phyloP scores from a whole-genome alignment of 2,888 invertebrate genomes.

The Stictocephala bisonia region DNA sequence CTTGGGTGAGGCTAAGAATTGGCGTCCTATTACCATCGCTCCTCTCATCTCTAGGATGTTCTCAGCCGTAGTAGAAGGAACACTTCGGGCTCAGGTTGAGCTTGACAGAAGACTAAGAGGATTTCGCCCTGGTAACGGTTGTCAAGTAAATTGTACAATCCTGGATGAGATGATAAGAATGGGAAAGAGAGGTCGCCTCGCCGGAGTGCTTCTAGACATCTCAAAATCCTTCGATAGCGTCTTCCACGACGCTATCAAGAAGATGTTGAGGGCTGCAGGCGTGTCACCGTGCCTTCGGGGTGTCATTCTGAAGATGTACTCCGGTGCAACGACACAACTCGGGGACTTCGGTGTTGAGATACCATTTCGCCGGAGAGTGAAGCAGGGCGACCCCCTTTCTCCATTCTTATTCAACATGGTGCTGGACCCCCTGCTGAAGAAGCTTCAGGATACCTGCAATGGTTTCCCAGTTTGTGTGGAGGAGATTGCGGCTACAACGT shows the following conservation, averaged over 20 bases:
- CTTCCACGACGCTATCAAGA: neutral
- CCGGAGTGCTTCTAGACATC: neutral
- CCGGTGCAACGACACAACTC: neutral
- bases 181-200: neutral
- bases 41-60: no score
- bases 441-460: neutral
- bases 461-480: neutral
- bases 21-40: no score
- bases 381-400: constrained; percentile 50
- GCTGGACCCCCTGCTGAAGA: constrained; percentile 34
- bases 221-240: constrained; percentile 8
- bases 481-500: constrained; percentile 16
- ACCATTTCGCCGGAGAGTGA: constrained; percentile 34
- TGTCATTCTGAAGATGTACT: neutral
- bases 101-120: no score
- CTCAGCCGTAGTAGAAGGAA: no score
- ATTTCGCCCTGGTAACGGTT: constrained; percentile 17
- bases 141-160: constrained; percentile 7
- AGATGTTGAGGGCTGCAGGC: neutral
- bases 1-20: no score
- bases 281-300: neutral
- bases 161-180: neutral
- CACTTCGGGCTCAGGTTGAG: no score
- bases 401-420: constrained; percentile 46
- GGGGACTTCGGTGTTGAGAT: neutral